Conservation (phyloP, 2,113 vertebrate genomes). For the Poeciliopsis turrubarensis region DNA sequence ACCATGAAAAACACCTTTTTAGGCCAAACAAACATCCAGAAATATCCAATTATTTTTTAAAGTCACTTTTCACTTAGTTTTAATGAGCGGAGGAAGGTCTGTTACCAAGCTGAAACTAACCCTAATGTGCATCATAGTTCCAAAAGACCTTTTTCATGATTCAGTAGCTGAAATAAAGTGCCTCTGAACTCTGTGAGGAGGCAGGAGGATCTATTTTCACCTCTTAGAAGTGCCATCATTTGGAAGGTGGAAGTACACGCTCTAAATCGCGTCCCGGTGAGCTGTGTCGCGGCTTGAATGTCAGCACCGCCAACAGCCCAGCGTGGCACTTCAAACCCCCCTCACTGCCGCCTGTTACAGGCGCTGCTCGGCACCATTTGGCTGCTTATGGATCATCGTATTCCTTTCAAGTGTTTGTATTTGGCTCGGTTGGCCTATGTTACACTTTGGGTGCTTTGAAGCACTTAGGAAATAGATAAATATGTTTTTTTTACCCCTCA, state of each 20-base stretch:
- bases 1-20: neutral
- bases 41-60: slow-evolving; percentile 5
- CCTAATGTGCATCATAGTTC: slow-evolving; percentile 46
- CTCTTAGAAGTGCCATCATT: slow-evolving; percentile 70
- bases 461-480: slow-evolving; percentile 64
- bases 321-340: slow-evolving; percentile 66
- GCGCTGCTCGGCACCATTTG: slow-evolving; percentile 52
- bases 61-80: slow-evolving; percentile 44
- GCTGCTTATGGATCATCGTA: slow-evolving; percentile 55
- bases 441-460: slow-evolving; percentile 64
- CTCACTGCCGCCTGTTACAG: slow-evolving; percentile 57
- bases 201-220: slow-evolving; percentile 73
- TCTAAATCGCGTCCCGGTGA: slow-evolving; percentile 64
- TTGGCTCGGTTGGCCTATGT: slow-evolving; percentile 63
- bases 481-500: slow-evolving; percentile 40
- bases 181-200: slow-evolving; percentile 64
- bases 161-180: slow-evolving; percentile 50
- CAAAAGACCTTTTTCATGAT: slow-evolving; percentile 57
- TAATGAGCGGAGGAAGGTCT: slow-evolving; percentile 54
- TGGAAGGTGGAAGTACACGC: slow-evolving; percentile 72
- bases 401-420: slow-evolving; percentile 69
- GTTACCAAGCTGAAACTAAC: slow-evolving; percentile 28
- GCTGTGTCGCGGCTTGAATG: slow-evolving; percentile 61
- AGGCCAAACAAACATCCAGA: neutral
- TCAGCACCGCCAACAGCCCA: slow-evolving; percentile 64